These are phyloP conservation scores for Hylomyscus alleni DNA, from an alignment of 2,797 vertebrate genomes.

Conservation along the genomic window DNA sequence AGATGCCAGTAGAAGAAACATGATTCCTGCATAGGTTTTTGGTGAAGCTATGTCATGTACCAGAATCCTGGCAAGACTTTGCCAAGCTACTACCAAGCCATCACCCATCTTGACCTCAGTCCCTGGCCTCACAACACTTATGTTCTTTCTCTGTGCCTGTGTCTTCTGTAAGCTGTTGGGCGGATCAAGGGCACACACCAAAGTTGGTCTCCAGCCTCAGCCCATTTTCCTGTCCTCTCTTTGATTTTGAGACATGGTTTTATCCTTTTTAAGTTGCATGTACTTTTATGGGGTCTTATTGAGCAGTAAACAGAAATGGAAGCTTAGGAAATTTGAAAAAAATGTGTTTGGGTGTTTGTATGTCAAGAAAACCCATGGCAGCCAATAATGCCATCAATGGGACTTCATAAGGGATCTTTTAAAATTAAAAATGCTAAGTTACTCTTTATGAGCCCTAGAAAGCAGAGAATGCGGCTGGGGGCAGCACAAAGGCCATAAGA, in stretches of 20 bases:
- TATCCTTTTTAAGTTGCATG: accelerated
- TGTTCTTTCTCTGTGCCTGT: accelerated
- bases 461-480: background rate
- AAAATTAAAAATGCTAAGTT: background rate
- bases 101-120: background rate
- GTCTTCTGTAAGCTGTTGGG: background rate
- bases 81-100: background rate
- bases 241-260: too few relatives aligned
- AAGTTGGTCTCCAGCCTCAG: background rate
- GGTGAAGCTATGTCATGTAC: too few relatives aligned
- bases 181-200: background rate
- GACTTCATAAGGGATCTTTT: background rate
- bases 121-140: accelerated
- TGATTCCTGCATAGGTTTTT: background rate
- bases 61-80: background rate
- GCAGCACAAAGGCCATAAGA: background rate
- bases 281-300: background rate
- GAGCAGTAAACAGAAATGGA: background rate
- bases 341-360: too few relatives aligned
- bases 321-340: background rate
- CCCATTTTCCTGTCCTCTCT: accelerated
- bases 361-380: background rate
- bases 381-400: background rate
- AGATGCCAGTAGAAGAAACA: background rate
- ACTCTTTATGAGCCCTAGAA: background rate